These are phyloP conservation scores for Papio anubis DNA, from an alignment of 2,113 vertebrate species.

Conservation along the genomic window DNA sequence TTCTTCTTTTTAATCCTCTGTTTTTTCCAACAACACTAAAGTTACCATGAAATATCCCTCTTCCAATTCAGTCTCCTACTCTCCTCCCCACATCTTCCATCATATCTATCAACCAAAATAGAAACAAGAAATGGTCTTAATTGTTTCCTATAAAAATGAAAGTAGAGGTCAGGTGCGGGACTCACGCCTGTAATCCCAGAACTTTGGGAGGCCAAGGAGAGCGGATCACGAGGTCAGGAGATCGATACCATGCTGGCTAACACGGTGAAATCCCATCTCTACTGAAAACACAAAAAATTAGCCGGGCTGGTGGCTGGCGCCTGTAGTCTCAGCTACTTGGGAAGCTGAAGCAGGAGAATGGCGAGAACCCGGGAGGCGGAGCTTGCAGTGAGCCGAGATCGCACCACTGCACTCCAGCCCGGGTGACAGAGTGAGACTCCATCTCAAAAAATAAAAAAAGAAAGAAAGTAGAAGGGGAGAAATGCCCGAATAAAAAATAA, in stretches of 20 bases:
- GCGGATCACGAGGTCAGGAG: too few species aligned
- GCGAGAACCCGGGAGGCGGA: fast-evolving
- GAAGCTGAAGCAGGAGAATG: too few species aligned
- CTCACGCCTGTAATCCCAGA: too few species aligned
- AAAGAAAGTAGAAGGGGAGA: background rate
- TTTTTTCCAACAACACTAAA: background rate
- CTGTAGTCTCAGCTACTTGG: too few species aligned
- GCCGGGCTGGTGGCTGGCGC: fast-evolving
- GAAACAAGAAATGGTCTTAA: background rate
- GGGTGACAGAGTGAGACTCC: too few species aligned
- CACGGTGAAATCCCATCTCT: too few species aligned
- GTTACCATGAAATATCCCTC: background rate
- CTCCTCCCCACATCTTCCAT: background rate
- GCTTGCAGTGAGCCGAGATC: too few species aligned
- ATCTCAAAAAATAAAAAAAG: too few species aligned
- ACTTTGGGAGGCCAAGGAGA: too few species aligned
- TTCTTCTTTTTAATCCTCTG: background rate
- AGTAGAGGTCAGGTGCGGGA: background rate
- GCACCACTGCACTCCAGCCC: too few species aligned
- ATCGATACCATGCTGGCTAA: too few species aligned
- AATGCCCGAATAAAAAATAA: background rate
- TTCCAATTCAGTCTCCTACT: background rate
- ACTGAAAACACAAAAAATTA: too few species aligned
- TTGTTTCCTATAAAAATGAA: background rate
- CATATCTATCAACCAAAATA: background rate